A percentile compares a stretch with the other conserved stretches of the same genome.
These are phyloP conservation scores for Epinotia nisella DNA, from an alignment of 2,888 invertebrate species.

Conservation along the genomic window DNA sequence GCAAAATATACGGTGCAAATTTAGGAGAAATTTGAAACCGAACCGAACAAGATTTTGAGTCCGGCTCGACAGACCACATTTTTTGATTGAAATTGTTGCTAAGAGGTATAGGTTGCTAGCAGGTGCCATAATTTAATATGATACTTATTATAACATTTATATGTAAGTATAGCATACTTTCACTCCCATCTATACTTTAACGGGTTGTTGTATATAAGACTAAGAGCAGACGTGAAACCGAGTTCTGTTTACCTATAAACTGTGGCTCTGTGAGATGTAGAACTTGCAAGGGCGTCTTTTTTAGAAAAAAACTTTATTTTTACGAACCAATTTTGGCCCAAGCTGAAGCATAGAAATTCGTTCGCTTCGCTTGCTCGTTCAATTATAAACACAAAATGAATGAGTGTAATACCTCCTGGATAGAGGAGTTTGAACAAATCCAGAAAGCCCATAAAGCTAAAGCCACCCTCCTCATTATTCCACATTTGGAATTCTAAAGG, in stretches of 20 bases:
- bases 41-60: too few relatives aligned
- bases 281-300: too few relatives aligned
- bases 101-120: too few relatives aligned
- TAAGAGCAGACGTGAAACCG: neutral
- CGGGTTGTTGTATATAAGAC: too few relatives aligned
- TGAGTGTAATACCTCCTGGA: conserved; percentile 66
- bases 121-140: too few relatives aligned
- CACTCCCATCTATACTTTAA: neutral
- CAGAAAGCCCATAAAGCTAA: conserved; percentile 69
- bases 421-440: conserved; percentile 70
- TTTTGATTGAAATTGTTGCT: neutral
- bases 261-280: too few relatives aligned
- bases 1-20: neutral
- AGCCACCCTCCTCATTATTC: conserved; percentile 56
- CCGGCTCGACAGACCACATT: neutral
- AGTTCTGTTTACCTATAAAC: neutral
- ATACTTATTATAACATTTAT: too few relatives aligned
- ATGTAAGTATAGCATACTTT: neutral
- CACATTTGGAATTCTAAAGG: conserved; percentile 71
- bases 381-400: neutral
- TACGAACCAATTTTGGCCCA: too few relatives aligned
- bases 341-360: too few relatives aligned
- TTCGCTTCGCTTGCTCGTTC: too few relatives aligned
- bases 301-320: too few relatives aligned
- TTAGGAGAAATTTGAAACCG: too few relatives aligned